These are phyloP conservation scores for Leucoptera coffeella DNA, from an alignment of 2,888 invertebrate species.

Conservation along the genomic window DNA sequence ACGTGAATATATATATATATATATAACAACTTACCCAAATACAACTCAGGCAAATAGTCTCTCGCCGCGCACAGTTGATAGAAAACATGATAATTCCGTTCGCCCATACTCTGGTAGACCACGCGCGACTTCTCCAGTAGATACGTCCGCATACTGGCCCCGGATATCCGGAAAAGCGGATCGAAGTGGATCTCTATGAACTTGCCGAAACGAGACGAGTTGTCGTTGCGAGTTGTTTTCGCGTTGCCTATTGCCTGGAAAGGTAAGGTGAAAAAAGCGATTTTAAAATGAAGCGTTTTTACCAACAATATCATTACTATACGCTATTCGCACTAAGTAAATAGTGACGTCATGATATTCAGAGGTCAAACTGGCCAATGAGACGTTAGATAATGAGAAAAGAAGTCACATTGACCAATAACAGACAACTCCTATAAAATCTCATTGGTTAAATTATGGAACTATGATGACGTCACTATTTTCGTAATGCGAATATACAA, in stretches of 20 bases:
- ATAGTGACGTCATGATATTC: too few species aligned
- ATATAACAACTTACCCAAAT: conserved; percentile 52
- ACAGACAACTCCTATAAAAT: too few species aligned
- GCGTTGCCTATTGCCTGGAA: conserved; percentile 96
- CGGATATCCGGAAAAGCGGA: conserved; percentile 76
- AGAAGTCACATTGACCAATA: too few species aligned
- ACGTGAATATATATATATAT: not conserved
- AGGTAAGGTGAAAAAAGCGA: too few species aligned
- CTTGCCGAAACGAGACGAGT: conserved; percentile 95
- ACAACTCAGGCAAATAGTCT: conserved; percentile 61
- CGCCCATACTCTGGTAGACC: conserved; percentile 88
- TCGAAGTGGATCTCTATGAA: conserved; percentile 93
- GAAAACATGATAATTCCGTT: conserved; percentile 97
- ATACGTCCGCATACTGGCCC: conserved; percentile 96
- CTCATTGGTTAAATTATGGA: too few species aligned
- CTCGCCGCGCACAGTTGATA: conserved; percentile 92
- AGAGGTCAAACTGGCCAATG: too few species aligned
- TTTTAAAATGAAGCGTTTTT: too few species aligned
- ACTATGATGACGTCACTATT: too few species aligned
- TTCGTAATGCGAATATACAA: too few species aligned
- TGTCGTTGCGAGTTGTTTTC: conserved; percentile 96
- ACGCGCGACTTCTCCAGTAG: conserved; percentile 95
- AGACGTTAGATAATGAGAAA: too few species aligned
- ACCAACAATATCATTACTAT: too few species aligned
- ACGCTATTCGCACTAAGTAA: too few species aligned